phyloP scores from a whole-genome alignment of 2,888 invertebrate genomes.

The Amblyjoppa fuscipennis region DNA sequence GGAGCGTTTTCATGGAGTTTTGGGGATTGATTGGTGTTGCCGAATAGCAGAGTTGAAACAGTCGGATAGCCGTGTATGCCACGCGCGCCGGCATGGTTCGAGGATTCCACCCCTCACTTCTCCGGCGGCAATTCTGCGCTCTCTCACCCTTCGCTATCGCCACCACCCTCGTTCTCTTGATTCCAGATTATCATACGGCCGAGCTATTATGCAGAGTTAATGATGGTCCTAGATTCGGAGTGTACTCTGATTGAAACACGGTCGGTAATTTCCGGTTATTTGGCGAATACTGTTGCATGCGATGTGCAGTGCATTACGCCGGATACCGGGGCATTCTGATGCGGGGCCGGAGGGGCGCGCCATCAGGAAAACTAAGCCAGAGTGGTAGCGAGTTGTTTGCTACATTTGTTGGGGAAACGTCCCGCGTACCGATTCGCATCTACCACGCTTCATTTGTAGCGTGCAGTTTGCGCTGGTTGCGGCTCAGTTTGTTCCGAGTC shows the following conservation, averaged over 20 bases:
- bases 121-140: constrained; percentile 38
- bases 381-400: constrained; percentile 64
- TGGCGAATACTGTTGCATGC: constrained; percentile 73
- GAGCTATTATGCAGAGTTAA: constrained; percentile 77
- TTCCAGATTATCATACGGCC: constrained; percentile 76
- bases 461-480: constrained; percentile 36
- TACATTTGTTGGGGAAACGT: constrained; percentile 70
- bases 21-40: constrained; percentile 55
- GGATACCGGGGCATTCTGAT: constrained; percentile 48
- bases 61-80: constrained; percentile 9
- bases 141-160: constrained; percentile 42
- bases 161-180: constrained; percentile 53
- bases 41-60: constrained; percentile 46
- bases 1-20: constrained; percentile 51
- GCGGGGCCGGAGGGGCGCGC: not conserved
- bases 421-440: constrained; percentile 67
- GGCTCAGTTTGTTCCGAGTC: constrained; percentile 1
- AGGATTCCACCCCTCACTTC: constrained; percentile 46
- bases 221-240: constrained; percentile 73
- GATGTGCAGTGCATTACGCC: constrained; percentile 73
- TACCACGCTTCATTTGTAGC: constrained; percentile 71
- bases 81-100: constrained; percentile 19
- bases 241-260: constrained; percentile 79
- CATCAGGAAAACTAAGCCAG: constrained; percentile 49
- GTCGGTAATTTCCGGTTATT: constrained; percentile 80